Evolutionary conservation across 1,140 invertebrate species (phyloP), one percentile per base, ranked within the genome.

Genomic region (Plutomurus gul): DNA sequence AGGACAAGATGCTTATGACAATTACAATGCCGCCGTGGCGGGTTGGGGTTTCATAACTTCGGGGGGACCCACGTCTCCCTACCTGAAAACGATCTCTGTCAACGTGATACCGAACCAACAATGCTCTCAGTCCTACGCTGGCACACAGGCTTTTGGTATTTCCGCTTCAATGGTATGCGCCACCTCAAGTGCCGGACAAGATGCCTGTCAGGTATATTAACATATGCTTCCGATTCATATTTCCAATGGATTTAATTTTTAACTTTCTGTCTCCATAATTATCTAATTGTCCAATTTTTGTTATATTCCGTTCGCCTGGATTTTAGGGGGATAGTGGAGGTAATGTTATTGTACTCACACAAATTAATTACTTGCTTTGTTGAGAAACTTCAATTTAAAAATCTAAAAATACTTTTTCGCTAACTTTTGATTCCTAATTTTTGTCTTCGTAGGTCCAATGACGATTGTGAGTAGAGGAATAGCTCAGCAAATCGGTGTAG

Each of bases 281-380:
- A 36, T 65, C 5, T 36, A n/a, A 49, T 4, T 18, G n/a, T 49
- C n/a, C 20, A 7, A 20, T 43, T 10, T 43, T 2, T 43, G 7
- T 49, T 49, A 18, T 49, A n/a, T 1, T 33, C 27, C n/a, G n/a
- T n/a, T n/a, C n/a, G n/a, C n/a, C n/a, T n/a, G n/a, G n/a, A n/a
- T 65, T 65, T 1, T n/a, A 65, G 56, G 56, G 56, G 18, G 56
- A 65, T 36, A 65, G 56, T 65, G 56, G 56, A 7, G 56, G 47
- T 51, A 10, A 51, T 18, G 20, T 18, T 18, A 3, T 47, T 2
- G n/a, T 22, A 49, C 10, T 3, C n/a, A 18, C 0, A n/a, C n/a
- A n/a, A n/a, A n/a, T n/a, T n/a, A n/a, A n/a, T n/a, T n/a, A n/a
- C n/a, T n/a, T n/a, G n/a, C n/a, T n/a, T n/a, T n/a, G n/a, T n/a